These are phyloP conservation scores for Rhagoletis pomonella DNA, from an alignment of 1,140 invertebrate genomes.

Conservation along the genomic window DNA sequence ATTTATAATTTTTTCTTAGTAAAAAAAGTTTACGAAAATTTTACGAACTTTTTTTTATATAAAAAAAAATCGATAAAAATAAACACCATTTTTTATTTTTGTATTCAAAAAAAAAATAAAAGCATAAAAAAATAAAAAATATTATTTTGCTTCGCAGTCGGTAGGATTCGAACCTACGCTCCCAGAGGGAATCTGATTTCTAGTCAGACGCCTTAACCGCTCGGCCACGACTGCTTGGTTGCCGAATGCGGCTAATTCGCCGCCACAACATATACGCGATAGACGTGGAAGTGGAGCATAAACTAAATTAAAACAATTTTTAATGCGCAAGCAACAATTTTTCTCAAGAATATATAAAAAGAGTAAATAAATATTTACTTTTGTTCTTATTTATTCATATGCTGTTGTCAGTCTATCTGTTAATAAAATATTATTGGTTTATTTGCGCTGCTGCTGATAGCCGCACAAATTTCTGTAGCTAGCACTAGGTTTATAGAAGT, in stretches of 20 bases:
- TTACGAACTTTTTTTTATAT: no score
- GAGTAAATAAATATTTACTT: neutral
- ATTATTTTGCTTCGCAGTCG: conserved; percentile 77
- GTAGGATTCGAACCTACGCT: conserved; percentile 88
- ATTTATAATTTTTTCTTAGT: neutral
- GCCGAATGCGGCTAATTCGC: neutral
- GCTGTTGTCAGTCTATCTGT: neutral
- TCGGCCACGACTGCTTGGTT: conserved; percentile 82
- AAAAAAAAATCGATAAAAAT: no score
- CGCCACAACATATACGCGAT: neutral
- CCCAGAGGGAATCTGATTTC: conserved; percentile 88
- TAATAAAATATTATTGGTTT: neutral
- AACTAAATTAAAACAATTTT: neutral
- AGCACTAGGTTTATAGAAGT: neutral
- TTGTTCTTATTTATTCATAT: neutral
- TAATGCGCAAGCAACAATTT: neutral
- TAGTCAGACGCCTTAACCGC: conserved; percentile 88
- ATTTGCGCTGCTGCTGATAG: neutral
- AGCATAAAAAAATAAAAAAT: conserved; percentile 16
- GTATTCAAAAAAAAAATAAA: conserved; percentile 17
- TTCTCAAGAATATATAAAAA: neutral
- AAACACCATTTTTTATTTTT: neutral
- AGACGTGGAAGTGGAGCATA: neutral
- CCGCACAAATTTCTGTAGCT: neutral
- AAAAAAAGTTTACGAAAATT: neutral